phyloP scores from a whole-genome alignment of 53 echinoderm and acorn worm genomes.

The Pentamera pediparva region DNA sequence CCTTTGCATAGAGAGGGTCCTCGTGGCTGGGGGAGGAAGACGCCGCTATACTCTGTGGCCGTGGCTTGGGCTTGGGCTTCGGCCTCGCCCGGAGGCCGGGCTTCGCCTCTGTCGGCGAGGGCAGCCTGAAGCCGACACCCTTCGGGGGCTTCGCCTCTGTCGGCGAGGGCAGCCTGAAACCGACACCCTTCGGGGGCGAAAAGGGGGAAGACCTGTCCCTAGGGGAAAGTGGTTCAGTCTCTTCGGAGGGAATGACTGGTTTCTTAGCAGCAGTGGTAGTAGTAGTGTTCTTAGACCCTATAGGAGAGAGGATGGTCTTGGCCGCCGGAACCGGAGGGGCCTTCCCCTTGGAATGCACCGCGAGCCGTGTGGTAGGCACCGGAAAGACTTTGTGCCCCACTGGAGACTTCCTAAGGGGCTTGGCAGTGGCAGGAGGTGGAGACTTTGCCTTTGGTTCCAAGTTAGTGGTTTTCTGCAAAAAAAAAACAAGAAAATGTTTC shows the following conservation, averaged over 20 bases:
- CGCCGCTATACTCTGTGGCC: conserved; percentile 6
- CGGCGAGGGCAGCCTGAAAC: not conserved
- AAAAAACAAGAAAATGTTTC: not conserved
- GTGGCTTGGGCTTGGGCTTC: conserved; percentile 11
- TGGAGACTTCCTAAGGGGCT: not conserved
- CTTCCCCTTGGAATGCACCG: conserved; percentile 24
- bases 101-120: conserved; percentile 7
- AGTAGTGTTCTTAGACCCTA: not conserved
- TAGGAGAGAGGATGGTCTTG: no score
- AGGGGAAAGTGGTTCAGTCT: not conserved
- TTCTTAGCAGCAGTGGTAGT: not conserved
- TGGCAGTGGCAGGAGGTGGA: conserved; percentile 7
- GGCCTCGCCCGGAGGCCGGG: conserved; percentile 1
- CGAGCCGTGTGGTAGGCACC: not conserved
- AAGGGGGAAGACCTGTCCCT: not conserved
- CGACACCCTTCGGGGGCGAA: not conserved
- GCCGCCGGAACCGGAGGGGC: not conserved
- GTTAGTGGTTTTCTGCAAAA: conserved; percentile 6
- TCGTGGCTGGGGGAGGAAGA: not conserved
- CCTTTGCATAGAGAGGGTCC: not conserved
- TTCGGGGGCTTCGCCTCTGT: conserved; percentile 12
- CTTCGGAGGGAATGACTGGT: not conserved
- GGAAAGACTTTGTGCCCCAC: not conserved
- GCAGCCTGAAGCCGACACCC: not conserved
- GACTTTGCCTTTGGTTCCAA: not conserved